These are phyloP conservation scores for Myotis pilosus DNA, from an alignment of 2,797 vertebrate genomes.

Conservation along the genomic window DNA sequence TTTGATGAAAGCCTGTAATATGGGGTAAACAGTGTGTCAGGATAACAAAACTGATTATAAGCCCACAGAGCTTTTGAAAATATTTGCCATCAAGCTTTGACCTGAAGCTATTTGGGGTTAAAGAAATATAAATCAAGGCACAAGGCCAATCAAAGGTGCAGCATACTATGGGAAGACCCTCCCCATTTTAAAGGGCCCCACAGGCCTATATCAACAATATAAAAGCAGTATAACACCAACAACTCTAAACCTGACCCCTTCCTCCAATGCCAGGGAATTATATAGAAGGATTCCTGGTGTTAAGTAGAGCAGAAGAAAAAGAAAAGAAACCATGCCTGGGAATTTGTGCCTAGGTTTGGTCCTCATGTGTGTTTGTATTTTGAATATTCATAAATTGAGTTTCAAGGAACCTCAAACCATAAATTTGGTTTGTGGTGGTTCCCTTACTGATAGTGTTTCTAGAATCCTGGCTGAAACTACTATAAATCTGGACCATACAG, in stretches of 20 bases:
- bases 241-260: background rate
- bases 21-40: background rate
- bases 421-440: background rate
- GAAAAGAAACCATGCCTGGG: background rate
- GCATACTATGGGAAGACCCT: background rate
- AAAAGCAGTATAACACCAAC: background rate
- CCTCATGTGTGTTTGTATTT: background rate
- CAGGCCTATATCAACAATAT: background rate
- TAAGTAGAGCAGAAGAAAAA: background rate
- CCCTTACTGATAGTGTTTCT: background rate
- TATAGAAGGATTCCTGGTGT: background rate
- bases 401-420: background rate
- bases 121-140: constrained; percentile 30
- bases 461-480: background rate
- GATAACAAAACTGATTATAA: background rate
- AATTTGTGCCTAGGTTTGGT: background rate
- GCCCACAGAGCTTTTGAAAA: background rate
- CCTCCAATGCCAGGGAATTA: background rate
- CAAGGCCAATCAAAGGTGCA: background rate
- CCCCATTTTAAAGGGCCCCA: background rate
- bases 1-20: background rate
- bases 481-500: background rate
- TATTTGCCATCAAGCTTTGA: background rate
- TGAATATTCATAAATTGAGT: background rate
- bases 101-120: background rate